These are phyloP conservation scores for Leucoptera coffeella DNA, from an alignment of 2,888 invertebrate species.

Conservation along the genomic window DNA sequence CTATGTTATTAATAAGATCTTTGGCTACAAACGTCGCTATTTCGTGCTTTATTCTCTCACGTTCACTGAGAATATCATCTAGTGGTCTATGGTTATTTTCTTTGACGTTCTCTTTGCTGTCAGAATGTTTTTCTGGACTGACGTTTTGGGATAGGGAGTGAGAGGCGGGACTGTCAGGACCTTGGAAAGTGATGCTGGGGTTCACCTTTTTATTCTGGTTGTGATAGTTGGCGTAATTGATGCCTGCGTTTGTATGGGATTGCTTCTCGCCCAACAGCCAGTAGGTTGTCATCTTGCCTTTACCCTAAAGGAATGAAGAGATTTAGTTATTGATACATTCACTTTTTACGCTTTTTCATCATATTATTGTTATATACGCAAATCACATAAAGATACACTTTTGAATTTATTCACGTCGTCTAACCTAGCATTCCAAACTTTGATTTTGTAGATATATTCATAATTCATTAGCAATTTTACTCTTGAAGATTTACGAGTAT, in stretches of 20 bases:
- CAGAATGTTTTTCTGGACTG: constrained; percentile 23
- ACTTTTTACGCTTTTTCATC: too few relatives aligned
- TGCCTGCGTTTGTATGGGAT: constrained; percentile 8
- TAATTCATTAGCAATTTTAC: too few relatives aligned
- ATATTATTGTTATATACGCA: too few relatives aligned
- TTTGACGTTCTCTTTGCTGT: constrained; percentile 15
- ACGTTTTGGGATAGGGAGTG: constrained; percentile 32
- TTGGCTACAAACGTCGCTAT: constrained; percentile 42
- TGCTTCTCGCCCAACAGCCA: constrained; percentile 74
- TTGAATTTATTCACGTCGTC: too few relatives aligned
- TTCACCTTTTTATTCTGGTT: constrained; percentile 14
- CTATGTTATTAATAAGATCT: constrained; percentile 39
- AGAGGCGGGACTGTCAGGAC: constrained; percentile 40
- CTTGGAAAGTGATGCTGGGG: constrained; percentile 43
- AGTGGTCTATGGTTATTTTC: constrained; percentile 12
- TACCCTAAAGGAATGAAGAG: too few relatives aligned
- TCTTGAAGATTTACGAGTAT: too few relatives aligned
- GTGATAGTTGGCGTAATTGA: constrained; percentile 12
- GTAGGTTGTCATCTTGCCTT: constrained; percentile 83
- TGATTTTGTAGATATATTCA: too few relatives aligned
- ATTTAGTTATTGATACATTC: too few relatives aligned
- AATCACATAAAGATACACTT: too few relatives aligned
- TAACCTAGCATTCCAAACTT: too few relatives aligned
- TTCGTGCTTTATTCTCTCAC: constrained; percentile 39
- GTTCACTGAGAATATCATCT: constrained; percentile 23